These are phyloP conservation scores for Meganola albula DNA, from an alignment of 2,888 invertebrate species.

Conservation along the genomic window DNA sequence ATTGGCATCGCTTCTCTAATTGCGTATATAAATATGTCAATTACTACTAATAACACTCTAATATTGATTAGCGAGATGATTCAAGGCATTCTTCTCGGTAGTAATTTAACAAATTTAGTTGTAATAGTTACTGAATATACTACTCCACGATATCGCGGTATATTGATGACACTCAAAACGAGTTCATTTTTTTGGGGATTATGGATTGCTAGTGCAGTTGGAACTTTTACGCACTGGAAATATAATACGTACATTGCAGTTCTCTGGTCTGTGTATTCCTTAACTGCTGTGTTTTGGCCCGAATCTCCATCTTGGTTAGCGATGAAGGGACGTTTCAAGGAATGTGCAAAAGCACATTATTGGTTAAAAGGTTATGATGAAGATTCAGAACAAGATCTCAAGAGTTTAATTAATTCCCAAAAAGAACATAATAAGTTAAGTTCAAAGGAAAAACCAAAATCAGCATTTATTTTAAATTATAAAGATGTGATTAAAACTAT, in stretches of 20 bases:
- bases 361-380: conserved; percentile 31
- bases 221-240: conserved; percentile 26
- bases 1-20: conserved; percentile 17
- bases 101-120: conserved; percentile 14
- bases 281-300: conserved; percentile 22
- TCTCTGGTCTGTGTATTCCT: conserved; percentile 18
- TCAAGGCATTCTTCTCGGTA: conserved; percentile 23
- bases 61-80: conserved; percentile 33
- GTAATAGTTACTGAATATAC: conserved; percentile 31
- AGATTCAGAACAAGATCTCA: conserved; percentile 24
- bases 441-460: conserved; percentile 11
- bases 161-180: conserved; percentile 29
- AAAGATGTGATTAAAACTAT: conserved; percentile 15
- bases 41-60: conserved; percentile 21
- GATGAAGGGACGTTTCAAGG: conserved; percentile 29
- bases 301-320: conserved; percentile 33
- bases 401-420: conserved; percentile 26
- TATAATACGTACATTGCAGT: conserved; percentile 27
- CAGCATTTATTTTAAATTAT: conserved; percentile 9
- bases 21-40: conserved; percentile 22
- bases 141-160: conserved; percentile 29
- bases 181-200: conserved; percentile 29
- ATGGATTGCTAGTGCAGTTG: conserved; percentile 34
- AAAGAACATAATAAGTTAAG: conserved; percentile 18
- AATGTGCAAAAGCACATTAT: conserved; percentile 24